A percentile compares a stretch with the other conserved stretches of the same genome.
phyloP scores from a whole-genome alignment of 2,113 vertebrate genomes.

The Rhynchomys soricoides region DNA sequence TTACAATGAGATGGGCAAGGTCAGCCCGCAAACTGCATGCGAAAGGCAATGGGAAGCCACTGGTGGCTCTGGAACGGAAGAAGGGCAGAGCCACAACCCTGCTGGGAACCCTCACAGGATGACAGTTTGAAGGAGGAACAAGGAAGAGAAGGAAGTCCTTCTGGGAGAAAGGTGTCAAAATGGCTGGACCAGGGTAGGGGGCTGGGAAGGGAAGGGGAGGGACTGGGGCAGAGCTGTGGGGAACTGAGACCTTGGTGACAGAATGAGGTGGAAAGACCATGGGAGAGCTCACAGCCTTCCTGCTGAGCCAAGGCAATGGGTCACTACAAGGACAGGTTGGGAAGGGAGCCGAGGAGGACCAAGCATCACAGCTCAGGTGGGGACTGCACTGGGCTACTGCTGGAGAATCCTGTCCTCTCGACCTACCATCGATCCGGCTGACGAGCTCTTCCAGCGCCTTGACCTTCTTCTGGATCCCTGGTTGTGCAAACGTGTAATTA shows the following conservation, averaged over 20 bases:
- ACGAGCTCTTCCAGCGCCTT: constrained; percentile 98
- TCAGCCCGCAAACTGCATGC: not conserved
- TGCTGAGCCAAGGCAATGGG: not conserved
- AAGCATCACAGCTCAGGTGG: not conserved
- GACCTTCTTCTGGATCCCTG: constrained; percentile 99
- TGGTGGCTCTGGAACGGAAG: not conserved
- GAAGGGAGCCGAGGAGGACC: not conserved
- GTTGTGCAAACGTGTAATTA: constrained; percentile 99
- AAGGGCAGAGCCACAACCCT: rapidly evolving
- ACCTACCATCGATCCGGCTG: constrained; percentile 97
- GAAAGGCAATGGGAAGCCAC: not conserved
- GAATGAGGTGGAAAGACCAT: not conserved
- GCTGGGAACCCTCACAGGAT: not conserved
- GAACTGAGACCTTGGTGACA: not conserved
- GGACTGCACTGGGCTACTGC: rapidly evolving
- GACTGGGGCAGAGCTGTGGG: not conserved
- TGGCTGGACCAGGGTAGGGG: not conserved
- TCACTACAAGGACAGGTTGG: not conserved
- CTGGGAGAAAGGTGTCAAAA: not conserved
- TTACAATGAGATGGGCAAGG: not conserved
- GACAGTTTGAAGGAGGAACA: not conserved
- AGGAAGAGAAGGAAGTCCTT: not conserved
- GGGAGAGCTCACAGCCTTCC: not conserved
- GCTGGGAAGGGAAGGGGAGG: not conserved
- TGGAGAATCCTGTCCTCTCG: not conserved